A percentile compares a stretch with the other conserved stretches of the same genome.
Evolutionary conservation across 2,113 vertebrate species (phyloP).

Genomic region (Siphamia tubifer): DNA sequence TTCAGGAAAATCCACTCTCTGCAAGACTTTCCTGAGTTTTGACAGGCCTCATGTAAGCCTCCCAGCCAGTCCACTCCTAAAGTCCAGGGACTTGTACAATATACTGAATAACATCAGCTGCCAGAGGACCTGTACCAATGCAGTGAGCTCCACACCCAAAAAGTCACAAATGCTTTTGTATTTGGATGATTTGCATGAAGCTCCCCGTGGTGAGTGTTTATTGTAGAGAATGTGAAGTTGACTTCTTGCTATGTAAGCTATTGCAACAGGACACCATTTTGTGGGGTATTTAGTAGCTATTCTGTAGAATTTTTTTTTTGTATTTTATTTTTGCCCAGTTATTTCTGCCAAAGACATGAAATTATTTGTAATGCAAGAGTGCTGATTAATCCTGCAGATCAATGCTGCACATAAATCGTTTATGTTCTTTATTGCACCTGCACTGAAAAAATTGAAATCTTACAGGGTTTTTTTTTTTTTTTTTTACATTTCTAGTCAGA

Average conservation of each 20-base stretch:
- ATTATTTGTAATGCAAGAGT: no score
- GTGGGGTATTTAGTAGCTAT: no score
- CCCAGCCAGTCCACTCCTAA: conserved; percentile 63
- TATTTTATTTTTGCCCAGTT: no score
- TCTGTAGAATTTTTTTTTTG: no score
- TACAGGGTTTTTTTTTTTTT: no score
- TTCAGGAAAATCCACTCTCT: conserved; percentile 83
- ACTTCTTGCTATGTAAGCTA: neutral
- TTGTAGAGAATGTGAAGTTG: neutral
- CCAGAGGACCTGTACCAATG: conserved; percentile 1
- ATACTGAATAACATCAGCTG: conserved; percentile 62
- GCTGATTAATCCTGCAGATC: no score
- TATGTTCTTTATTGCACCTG: no score
- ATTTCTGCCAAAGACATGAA: no score
- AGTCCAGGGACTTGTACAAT: conserved; percentile 61
- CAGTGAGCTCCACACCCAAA: neutral
- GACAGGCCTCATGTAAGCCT: conserved; percentile 58
- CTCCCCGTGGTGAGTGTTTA: conserved; percentile 78
- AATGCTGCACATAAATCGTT: no score
- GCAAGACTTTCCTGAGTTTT: conserved; percentile 71
- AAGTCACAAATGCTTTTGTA: conserved; percentile 71
- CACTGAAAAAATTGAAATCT: no score
- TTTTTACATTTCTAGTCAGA: no score
- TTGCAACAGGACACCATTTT: no score
- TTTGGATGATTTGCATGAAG: conserved; percentile 86